A percentile compares a stretch with the other conserved stretches of the same genome.
These are phyloP conservation scores for Trachelus iudaicus DNA, from an alignment of 2,888 invertebrate genomes.

Conservation along the genomic window DNA sequence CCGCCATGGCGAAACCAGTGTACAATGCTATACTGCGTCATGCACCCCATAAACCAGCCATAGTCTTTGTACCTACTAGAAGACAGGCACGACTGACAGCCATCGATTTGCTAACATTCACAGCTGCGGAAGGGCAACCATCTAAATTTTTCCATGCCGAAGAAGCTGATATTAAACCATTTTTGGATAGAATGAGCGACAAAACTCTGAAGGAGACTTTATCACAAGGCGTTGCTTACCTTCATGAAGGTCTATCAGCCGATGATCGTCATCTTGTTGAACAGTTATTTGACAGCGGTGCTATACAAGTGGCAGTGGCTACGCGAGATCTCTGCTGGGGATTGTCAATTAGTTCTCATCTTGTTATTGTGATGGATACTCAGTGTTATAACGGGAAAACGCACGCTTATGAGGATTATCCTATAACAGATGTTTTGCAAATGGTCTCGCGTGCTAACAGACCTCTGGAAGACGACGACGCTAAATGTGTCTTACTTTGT, in stretches of 20 bases:
- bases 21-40: conserved; percentile 91
- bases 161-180: conserved; percentile 87
- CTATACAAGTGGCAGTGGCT: conserved; percentile 92
- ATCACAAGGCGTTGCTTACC: conserved; percentile 94
- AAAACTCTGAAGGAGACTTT: conserved; percentile 93
- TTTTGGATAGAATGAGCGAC: conserved; percentile 87
- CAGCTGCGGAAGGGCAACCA: conserved; percentile 88
- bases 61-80: conserved; percentile 91
- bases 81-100: conserved; percentile 94
- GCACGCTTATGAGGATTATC: conserved; percentile 96
- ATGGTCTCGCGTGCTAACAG: conserved; percentile 98
- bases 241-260: conserved; percentile 92
- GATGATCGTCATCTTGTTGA: conserved; percentile 92
- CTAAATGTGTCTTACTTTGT: conserved; percentile 96
- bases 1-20: conserved; percentile 98
- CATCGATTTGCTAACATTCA: conserved; percentile 93
- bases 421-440: conserved; percentile 95
- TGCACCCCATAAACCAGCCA: conserved; percentile 85
- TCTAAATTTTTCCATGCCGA: conserved; percentile 91
- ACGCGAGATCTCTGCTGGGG: conserved; percentile 95
- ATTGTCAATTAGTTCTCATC: conserved; percentile 87
- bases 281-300: conserved; percentile 92
- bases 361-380: conserved; percentile 98
- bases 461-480: conserved; percentile 90
- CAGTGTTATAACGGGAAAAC: conserved; percentile 77